phyloP scores from a whole-genome alignment of 2,797 vertebrate species.

The Salarias fasciatus region DNA sequence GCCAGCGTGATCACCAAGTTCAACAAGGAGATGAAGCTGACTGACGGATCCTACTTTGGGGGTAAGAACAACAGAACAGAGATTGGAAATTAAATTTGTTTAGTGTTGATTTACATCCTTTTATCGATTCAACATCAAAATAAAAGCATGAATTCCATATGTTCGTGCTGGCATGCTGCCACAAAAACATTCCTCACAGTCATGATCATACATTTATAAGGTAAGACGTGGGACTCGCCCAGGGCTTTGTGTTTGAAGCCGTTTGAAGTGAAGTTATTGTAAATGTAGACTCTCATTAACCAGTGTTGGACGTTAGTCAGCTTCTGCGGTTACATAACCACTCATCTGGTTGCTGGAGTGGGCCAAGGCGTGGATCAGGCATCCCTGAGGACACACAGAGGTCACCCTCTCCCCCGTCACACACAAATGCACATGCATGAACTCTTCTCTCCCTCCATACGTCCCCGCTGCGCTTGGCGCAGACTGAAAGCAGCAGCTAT shows the following conservation, averaged over 20 bases:
- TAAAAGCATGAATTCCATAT: constrained; percentile 4
- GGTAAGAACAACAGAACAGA: constrained; percentile 75
- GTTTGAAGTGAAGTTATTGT: constrained; percentile 66
- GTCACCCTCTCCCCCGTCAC: constrained; percentile 25
- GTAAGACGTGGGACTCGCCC: constrained; percentile 18
- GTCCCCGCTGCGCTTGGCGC: constrained; percentile 43
- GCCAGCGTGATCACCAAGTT: constrained; percentile 97
- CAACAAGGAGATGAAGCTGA: constrained; percentile 97
- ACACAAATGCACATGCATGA: constrained; percentile 14
- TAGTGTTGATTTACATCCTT: neutral
- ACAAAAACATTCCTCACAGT: constrained; percentile 1
- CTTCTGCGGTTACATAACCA: constrained; percentile 71
- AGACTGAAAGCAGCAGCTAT: constrained; percentile 35
- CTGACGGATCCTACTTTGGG: constrained; percentile 98
- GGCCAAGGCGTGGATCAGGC: constrained; percentile 77
- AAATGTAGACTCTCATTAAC: constrained; percentile 73
- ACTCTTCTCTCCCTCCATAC: constrained; percentile 38
- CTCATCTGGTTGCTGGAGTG: constrained; percentile 76
- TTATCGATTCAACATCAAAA: constrained; percentile 4
- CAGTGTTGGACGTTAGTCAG: constrained; percentile 65
- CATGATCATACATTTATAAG: constrained; percentile 10
- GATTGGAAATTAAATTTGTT: neutral
- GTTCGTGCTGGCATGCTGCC: neutral
- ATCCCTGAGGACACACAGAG: constrained; percentile 75
- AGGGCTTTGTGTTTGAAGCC: constrained; percentile 51